Conservation (phyloP, 2,113 vertebrate species). For the Paralichthys olivaceus region DNA sequence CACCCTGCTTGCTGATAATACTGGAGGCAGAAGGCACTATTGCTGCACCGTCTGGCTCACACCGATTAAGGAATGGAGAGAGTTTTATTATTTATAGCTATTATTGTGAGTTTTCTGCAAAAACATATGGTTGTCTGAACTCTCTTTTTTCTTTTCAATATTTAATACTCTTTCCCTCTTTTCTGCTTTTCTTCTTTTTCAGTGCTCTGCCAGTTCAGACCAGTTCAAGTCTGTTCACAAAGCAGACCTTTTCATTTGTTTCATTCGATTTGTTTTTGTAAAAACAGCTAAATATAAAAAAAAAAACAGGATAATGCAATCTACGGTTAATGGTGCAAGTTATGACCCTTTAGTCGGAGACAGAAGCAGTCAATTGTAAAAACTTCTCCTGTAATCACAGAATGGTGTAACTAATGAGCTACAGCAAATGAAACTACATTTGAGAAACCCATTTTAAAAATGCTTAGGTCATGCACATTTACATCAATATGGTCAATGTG, state of each 20-base stretch:
- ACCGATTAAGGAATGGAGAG: constrained; percentile 56
- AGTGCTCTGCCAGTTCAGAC: background rate
- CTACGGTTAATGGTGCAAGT: background rate
- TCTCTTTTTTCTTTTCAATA: constrained; percentile 9
- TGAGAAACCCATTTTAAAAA: background rate
- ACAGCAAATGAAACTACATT: background rate
- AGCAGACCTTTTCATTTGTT: background rate
- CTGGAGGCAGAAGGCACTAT: constrained; percentile 62
- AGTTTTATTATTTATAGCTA: background rate
- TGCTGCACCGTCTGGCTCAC: constrained; percentile 53
- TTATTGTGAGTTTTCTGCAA: constrained; percentile 16
- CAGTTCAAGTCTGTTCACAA: background rate
- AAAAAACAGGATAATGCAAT: background rate
- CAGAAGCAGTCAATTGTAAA: no score
- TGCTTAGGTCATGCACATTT: background rate
- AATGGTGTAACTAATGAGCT: background rate
- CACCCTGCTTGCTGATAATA: constrained; percentile 59
- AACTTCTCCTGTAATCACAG: background rate
- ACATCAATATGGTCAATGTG: background rate
- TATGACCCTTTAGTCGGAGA: no score
- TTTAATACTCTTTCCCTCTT: background rate
- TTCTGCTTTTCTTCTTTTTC: background rate
- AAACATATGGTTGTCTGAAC: constrained; percentile 3
- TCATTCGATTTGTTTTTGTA: background rate
- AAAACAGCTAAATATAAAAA: background rate